Conservation (phyloP, 1,140 invertebrate genomes). For the Cephus cinctus region DNA sequence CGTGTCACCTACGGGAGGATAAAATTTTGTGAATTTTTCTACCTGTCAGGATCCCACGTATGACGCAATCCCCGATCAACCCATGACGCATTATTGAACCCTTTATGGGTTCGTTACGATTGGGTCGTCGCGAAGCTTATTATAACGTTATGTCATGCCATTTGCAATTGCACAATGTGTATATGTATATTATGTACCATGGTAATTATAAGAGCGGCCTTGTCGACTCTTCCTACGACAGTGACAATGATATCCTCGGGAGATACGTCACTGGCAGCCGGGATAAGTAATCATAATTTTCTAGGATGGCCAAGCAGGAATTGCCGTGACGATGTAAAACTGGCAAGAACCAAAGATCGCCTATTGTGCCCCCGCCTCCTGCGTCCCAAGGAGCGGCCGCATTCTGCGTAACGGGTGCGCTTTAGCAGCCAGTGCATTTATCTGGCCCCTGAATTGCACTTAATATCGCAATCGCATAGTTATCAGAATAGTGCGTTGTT, state of each 20-base stretch:
- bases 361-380: constrained; percentile 23
- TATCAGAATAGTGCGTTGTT: constrained; percentile 37
- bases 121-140: no score
- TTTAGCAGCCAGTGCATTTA: constrained; percentile 6
- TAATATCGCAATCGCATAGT: constrained; percentile 36
- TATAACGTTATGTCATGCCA: no score
- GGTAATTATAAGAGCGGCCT: constrained; percentile 19
- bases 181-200: no score
- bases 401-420: constrained; percentile 14
- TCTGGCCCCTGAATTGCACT: constrained; percentile 27
- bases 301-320: constrained; percentile 23
- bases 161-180: no score
- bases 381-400: constrained; percentile 25
- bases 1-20: no score
- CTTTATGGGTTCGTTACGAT: no score
- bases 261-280: constrained; percentile 5
- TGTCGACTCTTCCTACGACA: constrained; percentile 23
- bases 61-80: no score
- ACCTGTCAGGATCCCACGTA: no score
- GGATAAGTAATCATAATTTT: constrained; percentile 22
- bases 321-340: constrained; percentile 19
- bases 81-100: no score
- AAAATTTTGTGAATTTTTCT: no score
- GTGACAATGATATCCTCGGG: constrained; percentile 18
- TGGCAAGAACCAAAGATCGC: constrained; percentile 2